These are phyloP conservation scores for Fragum fragum DNA, from an alignment of 2,888 invertebrate species.

Conservation along the genomic window DNA sequence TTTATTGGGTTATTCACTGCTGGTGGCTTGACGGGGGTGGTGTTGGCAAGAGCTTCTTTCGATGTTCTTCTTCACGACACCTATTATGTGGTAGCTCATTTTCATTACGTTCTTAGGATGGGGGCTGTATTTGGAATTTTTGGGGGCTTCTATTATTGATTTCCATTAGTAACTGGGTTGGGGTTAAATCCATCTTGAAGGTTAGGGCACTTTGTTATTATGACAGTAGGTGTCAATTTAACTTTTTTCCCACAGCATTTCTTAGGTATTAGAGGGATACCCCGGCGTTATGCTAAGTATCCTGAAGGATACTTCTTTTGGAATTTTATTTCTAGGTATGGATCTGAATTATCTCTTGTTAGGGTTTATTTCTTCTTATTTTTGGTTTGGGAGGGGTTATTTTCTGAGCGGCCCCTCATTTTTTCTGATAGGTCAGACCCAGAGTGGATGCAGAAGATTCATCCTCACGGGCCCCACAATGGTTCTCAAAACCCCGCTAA, in stretches of 20 bases:
- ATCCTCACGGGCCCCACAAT: neutral
- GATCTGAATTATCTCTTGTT: slow-evolving; percentile 8
- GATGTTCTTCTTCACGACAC: slow-evolving; percentile 93
- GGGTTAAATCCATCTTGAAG: slow-evolving; percentile 89
- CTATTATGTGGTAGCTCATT: slow-evolving; percentile 95
- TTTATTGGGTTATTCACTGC: slow-evolving; percentile 93
- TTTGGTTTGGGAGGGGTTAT: slow-evolving; percentile 15
- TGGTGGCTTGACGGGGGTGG: slow-evolving; percentile 89
- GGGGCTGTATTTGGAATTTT: slow-evolving; percentile 93
- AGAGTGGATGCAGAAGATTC: neutral
- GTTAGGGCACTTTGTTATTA: slow-evolving; percentile 91
- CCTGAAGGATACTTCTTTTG: slow-evolving; percentile 89
- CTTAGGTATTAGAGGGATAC: slow-evolving; percentile 91
- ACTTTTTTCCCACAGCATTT: slow-evolving; percentile 95
- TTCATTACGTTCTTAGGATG: slow-evolving; percentile 93
- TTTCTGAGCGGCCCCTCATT: neutral
- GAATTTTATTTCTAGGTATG: slow-evolving; percentile 63
- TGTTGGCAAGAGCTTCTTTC: slow-evolving; percentile 91
- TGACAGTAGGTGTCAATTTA: slow-evolving; percentile 93
- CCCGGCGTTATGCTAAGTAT: slow-evolving; percentile 92
- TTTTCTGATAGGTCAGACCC: neutral
- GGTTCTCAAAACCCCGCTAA: neutral
- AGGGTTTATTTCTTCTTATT: slow-evolving; percentile 4
- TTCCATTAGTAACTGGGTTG: slow-evolving; percentile 90
- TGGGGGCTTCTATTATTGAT: slow-evolving; percentile 92